Base-by-base conservation (phyloP, 2,888 invertebrate species). In the Luperina testacea region DNA sequence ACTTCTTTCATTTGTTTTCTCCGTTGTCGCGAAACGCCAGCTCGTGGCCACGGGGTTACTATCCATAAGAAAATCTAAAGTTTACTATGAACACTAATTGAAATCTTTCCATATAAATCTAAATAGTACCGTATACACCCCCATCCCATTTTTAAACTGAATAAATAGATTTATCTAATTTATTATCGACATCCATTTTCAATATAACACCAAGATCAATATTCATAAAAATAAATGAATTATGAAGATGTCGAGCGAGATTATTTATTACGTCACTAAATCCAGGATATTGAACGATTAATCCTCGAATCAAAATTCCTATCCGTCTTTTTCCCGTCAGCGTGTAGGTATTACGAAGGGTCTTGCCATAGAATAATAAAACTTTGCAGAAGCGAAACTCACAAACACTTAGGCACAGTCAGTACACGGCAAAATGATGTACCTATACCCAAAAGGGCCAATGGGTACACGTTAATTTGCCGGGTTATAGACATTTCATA, bases 301-400 rank as follows among this genome's bases (percentile, higher is more conserved):
- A 77, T 85, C 75, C 71, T 48, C 64, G 63, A 78, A 85, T 81
- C 82, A 79, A 81, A 87, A 78, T 87, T 82, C 82, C 87, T 72
- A 77, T 75, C 71, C 68, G 77, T 78, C 80, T 80, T 80, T 88
- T 87, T 82, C 71, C 72, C 65, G 79, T 79, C 81, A 70, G 72
- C 75, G 75, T 72, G 32, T 80, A 32, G 32, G 32, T 32, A 84
- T 84, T 75, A 78, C 75, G 72, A 38, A 82, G 68, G 64, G 63
- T 68, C 83, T 68, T 45, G 45, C 3, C 15, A 38, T 6, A 78
- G 61, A 78, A 1, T 57, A 80, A 80, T 8, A 38, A 42, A 64
- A 48, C 0, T 4, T 11, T 51, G 13, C 51, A 76, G 77, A 63
- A 24, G 38, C 9, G 61, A 24, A 38, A 27, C n/a, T 51, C 17